Base-by-base conservation (phyloP, 2,888 invertebrate genomes). In the Odontomyia ornata region DNA sequence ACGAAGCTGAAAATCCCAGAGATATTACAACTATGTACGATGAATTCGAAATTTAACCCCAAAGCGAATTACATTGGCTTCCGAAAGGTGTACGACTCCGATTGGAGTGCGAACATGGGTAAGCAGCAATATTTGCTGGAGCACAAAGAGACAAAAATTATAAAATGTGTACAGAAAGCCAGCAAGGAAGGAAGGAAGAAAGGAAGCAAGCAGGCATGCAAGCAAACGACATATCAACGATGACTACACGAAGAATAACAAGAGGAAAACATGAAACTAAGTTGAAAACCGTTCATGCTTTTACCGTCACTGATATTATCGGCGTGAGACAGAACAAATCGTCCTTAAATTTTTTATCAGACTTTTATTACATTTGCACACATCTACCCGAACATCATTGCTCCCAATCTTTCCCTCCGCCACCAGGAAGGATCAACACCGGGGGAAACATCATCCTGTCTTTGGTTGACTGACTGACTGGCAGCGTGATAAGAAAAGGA, bases 261-360 rank as follows among this genome's bases (percentile, higher is more conserved):
- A 36, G 9, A 36, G 9, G 9, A 36, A 36, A 64, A n/a, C 64
- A 18, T 64, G 36, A n/a, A 36, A 46, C 43, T 23, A 36, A 30
- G 30, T 65, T 30, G 23, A 15, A 67, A 57, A 27, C 25, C 43
- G 1, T 25, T 46, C 47, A 7, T 69, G 69, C 47, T 47, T 18
- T 18, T 25, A 30, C 25, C 46, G 57, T 13, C 60, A 43, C 27
- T 36, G 73, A 73, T 73, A 73, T 73, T 73, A 73, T 73, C 73
- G 57, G 60, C 60, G 46, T 47, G 75, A 75, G 46, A 75, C 65
- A 64, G 75, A 75, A 75, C 75, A 75, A 75, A 75, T 75, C 75
- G 75, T 75, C 65, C 47, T 65, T 75, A 75, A 75, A 75, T 75
- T 75, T 75, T 75, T 75, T 64, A 75, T 75, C 75, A 75, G 75